Evolutionary conservation across 2,797 vertebrate species (phyloP).

Genomic region (Epinephelus awoara): DNA sequence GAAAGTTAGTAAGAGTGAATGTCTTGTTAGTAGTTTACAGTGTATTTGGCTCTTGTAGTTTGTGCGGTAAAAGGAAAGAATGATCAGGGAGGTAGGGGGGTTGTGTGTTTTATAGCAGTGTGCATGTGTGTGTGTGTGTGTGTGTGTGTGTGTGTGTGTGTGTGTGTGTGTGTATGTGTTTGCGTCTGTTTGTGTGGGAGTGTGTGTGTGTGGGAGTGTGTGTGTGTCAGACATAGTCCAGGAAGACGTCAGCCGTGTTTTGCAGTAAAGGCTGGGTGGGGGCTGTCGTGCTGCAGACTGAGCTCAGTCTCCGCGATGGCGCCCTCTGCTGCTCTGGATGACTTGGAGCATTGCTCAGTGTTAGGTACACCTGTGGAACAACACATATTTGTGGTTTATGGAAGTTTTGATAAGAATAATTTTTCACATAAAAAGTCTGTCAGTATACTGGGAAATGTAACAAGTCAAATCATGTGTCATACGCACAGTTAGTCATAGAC

Average conservation of each 20-base stretch:
- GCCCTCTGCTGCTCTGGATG: conserved; percentile 80
- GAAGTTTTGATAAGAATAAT: not conserved
- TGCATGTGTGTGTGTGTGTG: conserved; percentile 10
- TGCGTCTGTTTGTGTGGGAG: conserved; percentile 18
- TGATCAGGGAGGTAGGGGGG: conserved; percentile 29
- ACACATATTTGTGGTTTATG: conserved; percentile 3
- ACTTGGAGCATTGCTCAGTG: conserved; percentile 68
- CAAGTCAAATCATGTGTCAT: too few species aligned
- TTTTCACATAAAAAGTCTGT: not conserved
- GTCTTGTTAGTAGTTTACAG: conserved; percentile 42
- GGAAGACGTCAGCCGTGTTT: conserved; percentile 81
- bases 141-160: conserved; percentile 8
- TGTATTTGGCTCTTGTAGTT: conserved; percentile 36
- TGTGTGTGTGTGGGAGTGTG: conserved; percentile 16
- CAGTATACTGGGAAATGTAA: too few species aligned
- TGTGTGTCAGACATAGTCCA: conserved; percentile 74
- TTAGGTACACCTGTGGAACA: conserved; percentile 82
- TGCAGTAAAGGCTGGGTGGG: conserved; percentile 93
- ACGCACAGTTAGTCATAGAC: too few species aligned
- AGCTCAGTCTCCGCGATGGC: conserved; percentile 92
- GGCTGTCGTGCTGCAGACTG: conserved; percentile 94
- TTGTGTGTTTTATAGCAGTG: conserved; percentile 24
- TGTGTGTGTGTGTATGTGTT: not conserved
- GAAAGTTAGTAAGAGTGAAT: conserved; percentile 42
- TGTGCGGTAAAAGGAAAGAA: conserved; percentile 32